Evolutionary conservation across 2,797 vertebrate species (phyloP).

Genomic region (Periophthalmus magnuspinnatus): DNA sequence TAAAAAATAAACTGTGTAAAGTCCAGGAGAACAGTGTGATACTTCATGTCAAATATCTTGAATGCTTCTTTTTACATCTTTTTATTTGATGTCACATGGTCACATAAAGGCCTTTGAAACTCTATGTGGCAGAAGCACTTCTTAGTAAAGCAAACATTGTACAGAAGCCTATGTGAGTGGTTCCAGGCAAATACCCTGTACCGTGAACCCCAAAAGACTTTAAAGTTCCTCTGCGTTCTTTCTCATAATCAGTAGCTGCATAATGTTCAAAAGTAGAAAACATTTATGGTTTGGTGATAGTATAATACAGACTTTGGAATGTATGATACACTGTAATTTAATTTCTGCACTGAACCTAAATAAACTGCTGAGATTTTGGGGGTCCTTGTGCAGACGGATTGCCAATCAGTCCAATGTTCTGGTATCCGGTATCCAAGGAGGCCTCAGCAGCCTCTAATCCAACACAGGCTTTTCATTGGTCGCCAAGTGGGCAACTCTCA

Average conservation of each 20-base stretch:
- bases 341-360: conserved; percentile 25
- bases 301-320: neutral
- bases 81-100: neutral
- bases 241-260: neutral
- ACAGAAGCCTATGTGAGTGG: neutral
- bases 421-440: conserved; percentile 72
- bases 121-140: neutral
- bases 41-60: neutral
- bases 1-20: neutral
- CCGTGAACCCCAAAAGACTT: neutral
- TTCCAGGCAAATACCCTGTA: neutral
- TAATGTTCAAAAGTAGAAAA: neutral
- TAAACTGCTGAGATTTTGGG: conserved; percentile 41
- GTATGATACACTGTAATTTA: conserved; percentile 1
- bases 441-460: conserved; percentile 51
- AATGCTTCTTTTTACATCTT: neutral
- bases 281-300: neutral
- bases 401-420: conserved; percentile 55
- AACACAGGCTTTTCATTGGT: conserved; percentile 67
- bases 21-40: neutral
- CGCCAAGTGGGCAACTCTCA: conserved; percentile 71
- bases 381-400: conserved; percentile 48
- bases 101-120: neutral
- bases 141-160: neutral
- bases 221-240: neutral